Conservation (phyloP, 2,113 vertebrate genomes). For the Percopsis transmontana region DNA sequence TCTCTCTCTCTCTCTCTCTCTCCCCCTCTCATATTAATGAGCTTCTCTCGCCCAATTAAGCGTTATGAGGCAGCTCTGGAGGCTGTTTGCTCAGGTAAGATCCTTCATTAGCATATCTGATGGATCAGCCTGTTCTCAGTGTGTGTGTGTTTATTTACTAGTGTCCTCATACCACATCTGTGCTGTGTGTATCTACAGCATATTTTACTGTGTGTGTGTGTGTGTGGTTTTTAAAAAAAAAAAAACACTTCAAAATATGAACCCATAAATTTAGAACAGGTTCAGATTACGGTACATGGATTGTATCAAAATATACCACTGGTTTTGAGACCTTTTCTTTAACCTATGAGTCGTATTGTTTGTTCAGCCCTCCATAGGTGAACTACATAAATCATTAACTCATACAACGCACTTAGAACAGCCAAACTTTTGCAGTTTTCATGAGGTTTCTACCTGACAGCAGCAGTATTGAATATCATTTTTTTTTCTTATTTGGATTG, state of each 20-base stretch:
- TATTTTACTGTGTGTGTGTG: constrained; percentile 1
- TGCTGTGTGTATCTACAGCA: not conserved
- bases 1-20: constrained; percentile 66
- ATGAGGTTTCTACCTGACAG: too few species aligned
- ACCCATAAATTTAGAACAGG: too few species aligned
- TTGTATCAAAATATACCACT: too few species aligned
- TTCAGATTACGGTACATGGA: too few species aligned
- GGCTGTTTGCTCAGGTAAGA: constrained; percentile 80
- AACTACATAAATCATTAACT: too few species aligned
- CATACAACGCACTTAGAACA: not conserved
- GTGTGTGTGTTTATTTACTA: constrained; percentile 5
- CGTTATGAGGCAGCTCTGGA: constrained; percentile 75
- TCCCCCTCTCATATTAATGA: constrained; percentile 78
- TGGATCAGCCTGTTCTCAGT: constrained; percentile 60
- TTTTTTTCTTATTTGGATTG: not conserved
- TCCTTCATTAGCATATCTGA: constrained; percentile 80
- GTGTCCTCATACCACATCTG: not conserved
- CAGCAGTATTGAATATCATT: not conserved
- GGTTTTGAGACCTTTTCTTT: too few species aligned
- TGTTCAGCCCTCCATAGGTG: too few species aligned
- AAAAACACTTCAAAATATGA: too few species aligned
- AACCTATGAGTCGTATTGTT: too few species aligned
- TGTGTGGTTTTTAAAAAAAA: constrained; percentile 2
- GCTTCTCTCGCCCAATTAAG: constrained; percentile 76
- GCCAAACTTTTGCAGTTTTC: not conserved